These are phyloP conservation scores for Chloropsis hardwickii DNA, from an alignment of 2,113 vertebrate species.

Conservation along the genomic window DNA sequence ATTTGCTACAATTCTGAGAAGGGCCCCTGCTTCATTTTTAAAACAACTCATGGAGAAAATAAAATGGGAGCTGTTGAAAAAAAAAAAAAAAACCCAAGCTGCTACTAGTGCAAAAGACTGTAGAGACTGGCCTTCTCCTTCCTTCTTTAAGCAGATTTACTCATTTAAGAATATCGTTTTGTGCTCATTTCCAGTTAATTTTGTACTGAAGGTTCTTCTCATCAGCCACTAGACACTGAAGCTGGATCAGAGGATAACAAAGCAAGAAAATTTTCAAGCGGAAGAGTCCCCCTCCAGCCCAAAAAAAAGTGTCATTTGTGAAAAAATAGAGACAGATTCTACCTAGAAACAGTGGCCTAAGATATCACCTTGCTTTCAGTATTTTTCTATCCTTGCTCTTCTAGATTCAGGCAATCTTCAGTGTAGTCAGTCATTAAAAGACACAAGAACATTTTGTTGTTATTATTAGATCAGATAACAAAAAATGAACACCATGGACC, in stretches of 20 bases:
- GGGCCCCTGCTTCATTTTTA: not conserved
- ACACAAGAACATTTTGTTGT: not conserved
- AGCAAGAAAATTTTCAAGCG: not conserved
- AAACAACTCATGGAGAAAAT: not conserved
- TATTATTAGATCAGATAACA: not conserved
- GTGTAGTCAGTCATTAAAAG: not conserved
- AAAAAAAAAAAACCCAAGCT: not conserved
- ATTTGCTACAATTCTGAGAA: not conserved
- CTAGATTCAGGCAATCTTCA: not conserved
- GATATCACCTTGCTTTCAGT: not conserved
- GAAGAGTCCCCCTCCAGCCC: rapidly evolving
- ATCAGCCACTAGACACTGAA: not conserved
- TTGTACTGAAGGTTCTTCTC: not conserved
- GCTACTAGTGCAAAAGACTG: not conserved
- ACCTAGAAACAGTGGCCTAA: not conserved
- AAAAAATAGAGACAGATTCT: not conserved
- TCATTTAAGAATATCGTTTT: not conserved
- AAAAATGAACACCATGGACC: not conserved
- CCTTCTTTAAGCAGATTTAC: not conserved
- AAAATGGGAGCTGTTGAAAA: not conserved
- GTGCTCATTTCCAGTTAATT: not conserved
- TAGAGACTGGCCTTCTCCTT: not conserved
- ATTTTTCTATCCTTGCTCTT: not conserved
- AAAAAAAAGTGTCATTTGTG: not conserved
- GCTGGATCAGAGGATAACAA: not conserved